Evolutionary conservation across 1,140 invertebrate genomes (phyloP), one percentile per base, ranked within the genome.

Genomic region (Ditylenchus dipsaci): DNA sequence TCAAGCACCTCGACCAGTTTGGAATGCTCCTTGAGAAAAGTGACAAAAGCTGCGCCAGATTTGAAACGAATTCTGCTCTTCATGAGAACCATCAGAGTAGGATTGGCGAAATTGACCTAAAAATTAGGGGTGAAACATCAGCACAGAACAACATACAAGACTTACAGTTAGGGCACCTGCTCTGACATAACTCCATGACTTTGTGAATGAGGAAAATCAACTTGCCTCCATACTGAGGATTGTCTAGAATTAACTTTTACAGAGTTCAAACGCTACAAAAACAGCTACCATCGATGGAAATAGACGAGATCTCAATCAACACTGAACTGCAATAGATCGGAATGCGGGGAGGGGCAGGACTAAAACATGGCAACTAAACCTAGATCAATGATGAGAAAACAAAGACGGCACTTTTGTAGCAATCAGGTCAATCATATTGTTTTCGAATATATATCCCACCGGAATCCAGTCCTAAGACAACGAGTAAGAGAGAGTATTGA

Each of bases 51-150:
- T 98, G 88, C 65, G 94, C 93, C 68, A 99, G 86, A 85, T 98
- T 98, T 82, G 97, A 94, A 65, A 99, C 96, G 81, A 99, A 80
- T 95, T 95, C 85, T 99, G 96, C 83, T 99, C 95, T 82, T 93
- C 91, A 85, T 97, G 94, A 81, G 89, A 88, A 29, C 95, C 95
- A 72, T 88, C 87, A 56, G 91, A 89, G 84, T 97, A 99, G 0
- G 93, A 92, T 69, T 91, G 45, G 69, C 73, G 56, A 83, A 47
- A 53, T 81, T 69, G 11, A 80, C 26, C 11, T 38, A 11, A 38
- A n/a, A n/a, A n/a, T n/a, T n/a, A n/a, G n/a, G n/a, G n/a, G n/a
- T n/a, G n/a, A n/a, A n/a, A 38, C 11, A 38, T 38, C 33, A 38
- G 33, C 33, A 38, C 33, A 38, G 33, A 5, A 38, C 33, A 38